Percentiles rank a stretch among this genome's conserved stretches.
These are phyloP conservation scores for Anguilla pacifica DNA, from an alignment of 2,797 vertebrate genomes.

Conservation along the genomic window DNA sequence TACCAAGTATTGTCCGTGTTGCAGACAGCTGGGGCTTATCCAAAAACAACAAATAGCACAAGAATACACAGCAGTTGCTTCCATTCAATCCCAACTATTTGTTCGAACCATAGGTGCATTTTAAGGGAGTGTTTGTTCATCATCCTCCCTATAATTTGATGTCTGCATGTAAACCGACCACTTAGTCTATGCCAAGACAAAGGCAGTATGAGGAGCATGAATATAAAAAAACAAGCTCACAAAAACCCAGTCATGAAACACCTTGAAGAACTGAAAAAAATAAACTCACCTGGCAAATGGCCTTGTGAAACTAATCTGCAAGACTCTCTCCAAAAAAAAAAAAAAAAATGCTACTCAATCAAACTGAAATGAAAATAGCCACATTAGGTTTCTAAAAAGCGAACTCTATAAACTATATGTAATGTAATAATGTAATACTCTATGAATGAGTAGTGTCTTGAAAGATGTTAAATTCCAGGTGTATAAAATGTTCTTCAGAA, in stretches of 20 bases:
- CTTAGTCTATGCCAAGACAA: background rate
- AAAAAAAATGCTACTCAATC: background rate
- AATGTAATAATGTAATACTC: background rate
- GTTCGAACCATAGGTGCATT: background rate
- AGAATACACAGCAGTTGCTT: background rate
- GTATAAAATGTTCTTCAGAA: too few relatives aligned
- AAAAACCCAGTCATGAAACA: background rate
- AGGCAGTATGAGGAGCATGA: background rate
- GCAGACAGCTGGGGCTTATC: slow-evolving; percentile 1
- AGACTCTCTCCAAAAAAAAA: background rate
- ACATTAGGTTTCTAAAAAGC: background rate
- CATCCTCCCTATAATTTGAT: background rate
- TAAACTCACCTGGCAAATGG: background rate
- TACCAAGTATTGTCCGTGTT: background rate
- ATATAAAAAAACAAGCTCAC: slow-evolving; percentile 17
- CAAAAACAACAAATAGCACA: background rate
- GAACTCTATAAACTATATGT: background rate
- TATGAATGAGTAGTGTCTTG: background rate
- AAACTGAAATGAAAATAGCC: background rate
- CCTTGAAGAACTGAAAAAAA: background rate
- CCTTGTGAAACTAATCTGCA: background rate
- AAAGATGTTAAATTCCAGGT: background rate
- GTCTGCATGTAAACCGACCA: background rate
- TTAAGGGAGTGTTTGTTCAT: background rate
- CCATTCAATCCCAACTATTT: background rate